Evolutionary conservation across 2,888 invertebrate species (phyloP).

Genomic region (Sclerodermus sp.): DNA sequence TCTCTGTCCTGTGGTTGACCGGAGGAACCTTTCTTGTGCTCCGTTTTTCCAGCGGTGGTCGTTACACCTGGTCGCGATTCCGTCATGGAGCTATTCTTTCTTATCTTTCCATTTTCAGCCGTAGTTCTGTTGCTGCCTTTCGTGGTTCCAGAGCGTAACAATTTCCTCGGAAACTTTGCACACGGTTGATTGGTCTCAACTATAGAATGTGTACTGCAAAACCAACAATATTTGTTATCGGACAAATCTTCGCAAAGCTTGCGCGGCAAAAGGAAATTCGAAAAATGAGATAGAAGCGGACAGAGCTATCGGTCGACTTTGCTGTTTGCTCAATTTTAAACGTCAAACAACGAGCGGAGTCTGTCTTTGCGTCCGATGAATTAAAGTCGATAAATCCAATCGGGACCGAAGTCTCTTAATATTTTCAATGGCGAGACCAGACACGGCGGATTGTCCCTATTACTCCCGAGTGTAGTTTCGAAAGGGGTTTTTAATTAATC

Average conservation of each 20-base stretch:
- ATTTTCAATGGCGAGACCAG: neutral
- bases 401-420: too few species aligned
- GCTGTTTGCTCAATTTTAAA: too few species aligned
- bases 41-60: slow-evolving; percentile 26
- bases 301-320: too few species aligned
- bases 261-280: too few species aligned
- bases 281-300: too few species aligned
- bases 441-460: too few species aligned
- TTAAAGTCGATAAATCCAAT: too few species aligned
- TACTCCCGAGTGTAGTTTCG: too few species aligned
- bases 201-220: slow-evolving; percentile 37
- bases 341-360: too few species aligned
- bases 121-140: slow-evolving; percentile 46
- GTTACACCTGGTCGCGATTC: slow-evolving; percentile 33
- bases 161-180: slow-evolving; percentile 40
- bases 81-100: slow-evolving; percentile 31
- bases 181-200: slow-evolving; percentile 47
- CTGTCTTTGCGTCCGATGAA: too few species aligned
- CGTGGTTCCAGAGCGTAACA: slow-evolving; percentile 38
- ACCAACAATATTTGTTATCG: neutral
- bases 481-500: too few species aligned
- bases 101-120: slow-evolving; percentile 30
- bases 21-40: slow-evolving; percentile 36
- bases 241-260: too few species aligned
- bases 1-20: slow-evolving; percentile 38